phyloP scores from a whole-genome alignment of 2,888 invertebrate species.

The Ichneumoninae sp. region DNA sequence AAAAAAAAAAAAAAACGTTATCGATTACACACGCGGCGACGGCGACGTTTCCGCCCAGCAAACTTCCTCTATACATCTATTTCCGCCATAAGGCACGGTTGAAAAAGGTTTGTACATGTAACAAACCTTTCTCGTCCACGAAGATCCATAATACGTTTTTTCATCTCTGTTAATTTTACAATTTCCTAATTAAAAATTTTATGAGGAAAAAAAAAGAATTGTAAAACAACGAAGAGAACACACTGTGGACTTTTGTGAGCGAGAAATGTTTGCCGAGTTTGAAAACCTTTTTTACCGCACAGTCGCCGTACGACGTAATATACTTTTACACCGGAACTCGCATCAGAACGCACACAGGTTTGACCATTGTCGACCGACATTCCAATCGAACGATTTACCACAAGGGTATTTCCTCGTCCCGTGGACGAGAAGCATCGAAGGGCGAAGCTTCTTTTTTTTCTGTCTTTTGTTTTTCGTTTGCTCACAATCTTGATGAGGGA shows the following conservation, averaged over 20 bases:
- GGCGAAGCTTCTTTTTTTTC: slow-evolving; percentile 33
- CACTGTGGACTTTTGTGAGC: too few relatives aligned
- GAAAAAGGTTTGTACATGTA: too few relatives aligned
- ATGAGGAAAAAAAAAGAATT: too few relatives aligned
- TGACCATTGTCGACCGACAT: slow-evolving; percentile 26
- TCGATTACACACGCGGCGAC: slow-evolving; percentile 50
- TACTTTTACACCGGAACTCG: background rate
- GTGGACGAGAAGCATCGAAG: slow-evolving; percentile 21
- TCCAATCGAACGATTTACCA: slow-evolving; percentile 3
- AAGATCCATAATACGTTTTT: too few relatives aligned
- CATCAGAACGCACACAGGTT: background rate
- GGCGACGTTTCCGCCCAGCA: slow-evolving; percentile 16
- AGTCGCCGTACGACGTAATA: too few relatives aligned
- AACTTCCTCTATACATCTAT: slow-evolving; percentile 26
- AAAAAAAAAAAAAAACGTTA: slow-evolving; percentile 26
- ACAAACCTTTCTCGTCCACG: too few relatives aligned
- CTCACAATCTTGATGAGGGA: slow-evolving; percentile 24
- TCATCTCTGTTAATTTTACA: too few relatives aligned
- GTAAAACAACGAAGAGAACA: too few relatives aligned
- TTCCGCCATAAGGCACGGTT: slow-evolving; percentile 47
- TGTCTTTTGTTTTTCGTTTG: slow-evolving; percentile 39
- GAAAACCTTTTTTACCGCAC: too few relatives aligned
- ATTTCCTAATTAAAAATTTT: too few relatives aligned
- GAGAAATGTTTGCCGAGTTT: too few relatives aligned
- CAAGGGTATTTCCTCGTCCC: slow-evolving; percentile 7